Evolutionary conservation across 1,140 invertebrate species (phyloP), one percentile per base, ranked within the genome.

Genomic region (Acromyrmex charruanus): DNA sequence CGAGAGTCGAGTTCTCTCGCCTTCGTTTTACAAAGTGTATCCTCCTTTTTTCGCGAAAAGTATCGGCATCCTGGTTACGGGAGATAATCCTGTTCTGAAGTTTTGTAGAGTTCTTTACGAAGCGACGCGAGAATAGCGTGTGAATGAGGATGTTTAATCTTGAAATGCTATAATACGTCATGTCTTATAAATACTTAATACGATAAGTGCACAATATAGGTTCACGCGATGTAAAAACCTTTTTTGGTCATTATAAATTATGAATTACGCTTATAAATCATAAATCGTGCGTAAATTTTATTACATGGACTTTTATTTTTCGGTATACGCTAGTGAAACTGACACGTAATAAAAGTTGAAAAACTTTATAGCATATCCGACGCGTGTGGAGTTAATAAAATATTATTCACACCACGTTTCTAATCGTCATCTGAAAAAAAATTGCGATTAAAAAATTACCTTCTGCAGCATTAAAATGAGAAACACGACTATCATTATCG

Each of bases 1-100:
- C 49, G 39, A 51, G 51, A 81, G 31, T 39, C 31, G 49, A 53
- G 28, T 28, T 59, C 25, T 16, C 28, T 59, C 55, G 53, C 3
- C 12, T 61, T 49, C 21, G 18, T 49, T 39, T 9, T 28, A 25
- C 44, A 39, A 80, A 69, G 39, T 49, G 31, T 28, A 75, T 63
- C 49, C 21, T 77, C 4, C 25, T 59, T 87, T 21, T 72, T 16
- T 12, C 35, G 1, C 4, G 55, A 14, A 3, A 35, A 58, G 49
- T 66, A 85, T 77, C 59, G 59, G 35, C 74, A 49, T 53, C 49
- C 39, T 25, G 21, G 21, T 69, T 61, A 61, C 35, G 31, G 21
- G 16, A 35, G 44, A 77, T 75, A 84, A 84, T 84, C 31, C 39
- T 31, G 31, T 53, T 63, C 6, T 6, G 2, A 59, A 63, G 25